Base-by-base conservation (phyloP, 2,113 vertebrate genomes). In the Elaphurus davidianus region DNA sequence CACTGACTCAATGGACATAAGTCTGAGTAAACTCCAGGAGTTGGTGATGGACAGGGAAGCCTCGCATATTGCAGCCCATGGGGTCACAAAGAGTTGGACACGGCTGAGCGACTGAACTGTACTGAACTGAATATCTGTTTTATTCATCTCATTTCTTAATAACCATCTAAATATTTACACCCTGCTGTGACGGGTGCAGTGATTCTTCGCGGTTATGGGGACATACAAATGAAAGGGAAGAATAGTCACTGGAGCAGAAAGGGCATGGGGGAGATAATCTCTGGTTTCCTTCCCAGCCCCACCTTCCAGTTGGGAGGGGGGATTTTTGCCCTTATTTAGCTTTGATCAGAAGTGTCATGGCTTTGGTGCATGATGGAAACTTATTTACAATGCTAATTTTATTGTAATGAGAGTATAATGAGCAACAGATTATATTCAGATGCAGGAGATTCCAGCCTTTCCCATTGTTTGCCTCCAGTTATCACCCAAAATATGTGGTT, bases 1-100 rank as follows among this genome's bases (percentile, higher is more conserved):
- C 4, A 71, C 17, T 2, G 1, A 36, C 21, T 17, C n/a, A 2
- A 71, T 71, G n/a, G 17, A 71, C 64, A 36, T 67, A n/a, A 36
- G n/a, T 71, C 36, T 71, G 33, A 11, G n/a, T 36, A 71, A n/a
- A 17, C 17, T 36, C 17, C 21, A 19, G n/a, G 64, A 1, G 0
- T 36, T 36, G 64, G n/a, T 71, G n/a, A 36, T 71, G n/a, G n/a
- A 4, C 36, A 71, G n/a, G 17, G n/a, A 71, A n/a, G n/a, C 64
- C 64, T 71, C 17, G n/a, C 17, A 1, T 71, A n/a, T n/a, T 71
- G 17, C 64, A 71, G 17, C 36, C n/a, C 64, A 71, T 36, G 64
- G 17, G 33, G 33, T 10, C n/a, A 33, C 33, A 67, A 67, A 67
- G 64, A 21, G 8, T 10, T 2, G 4, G 30, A 7, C 30, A 33